A percentile compares a stretch with the other conserved stretches of the same genome.
These are phyloP conservation scores for Rutpela maculata DNA, from an alignment of 2,888 invertebrate genomes.

Conservation along the genomic window DNA sequence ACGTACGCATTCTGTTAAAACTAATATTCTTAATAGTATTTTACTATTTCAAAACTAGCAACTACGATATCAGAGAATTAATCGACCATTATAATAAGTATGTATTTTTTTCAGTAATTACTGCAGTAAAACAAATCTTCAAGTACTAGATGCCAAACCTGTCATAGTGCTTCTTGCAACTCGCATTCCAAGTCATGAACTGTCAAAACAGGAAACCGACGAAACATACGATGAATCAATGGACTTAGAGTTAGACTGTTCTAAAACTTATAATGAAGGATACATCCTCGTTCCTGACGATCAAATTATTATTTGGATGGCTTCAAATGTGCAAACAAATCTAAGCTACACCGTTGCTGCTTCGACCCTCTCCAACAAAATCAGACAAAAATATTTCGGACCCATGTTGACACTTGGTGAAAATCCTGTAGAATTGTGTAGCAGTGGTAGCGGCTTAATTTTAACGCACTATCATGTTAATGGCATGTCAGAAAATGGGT, in stretches of 20 bases:
- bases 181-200: constrained; percentile 58
- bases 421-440: constrained; percentile 62
- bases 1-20: no score
- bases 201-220: constrained; percentile 42
- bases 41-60: no score
- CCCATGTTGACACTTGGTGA: constrained; percentile 65
- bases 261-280: constrained; percentile 38
- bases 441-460: constrained; percentile 66
- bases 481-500: constrained; percentile 66
- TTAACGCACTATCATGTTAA: constrained; percentile 65
- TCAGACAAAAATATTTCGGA: constrained; percentile 69
- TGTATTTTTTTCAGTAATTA: constrained; percentile 35
- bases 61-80: no score
- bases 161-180: constrained; percentile 65
- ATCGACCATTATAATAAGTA: background rate
- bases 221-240: constrained; percentile 16
- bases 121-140: constrained; percentile 46
- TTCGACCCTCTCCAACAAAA: constrained; percentile 66
- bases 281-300: constrained; percentile 57
- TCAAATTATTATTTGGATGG: constrained; percentile 68
- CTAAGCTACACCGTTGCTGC: constrained; percentile 68
- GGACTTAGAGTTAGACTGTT: constrained; percentile 28
- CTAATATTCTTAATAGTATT: no score
- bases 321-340: constrained; percentile 66
- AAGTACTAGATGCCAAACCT: constrained; percentile 55